Conservation (phyloP, 2,797 vertebrate genomes). For the Mormyrus proboscirostris region DNA sequence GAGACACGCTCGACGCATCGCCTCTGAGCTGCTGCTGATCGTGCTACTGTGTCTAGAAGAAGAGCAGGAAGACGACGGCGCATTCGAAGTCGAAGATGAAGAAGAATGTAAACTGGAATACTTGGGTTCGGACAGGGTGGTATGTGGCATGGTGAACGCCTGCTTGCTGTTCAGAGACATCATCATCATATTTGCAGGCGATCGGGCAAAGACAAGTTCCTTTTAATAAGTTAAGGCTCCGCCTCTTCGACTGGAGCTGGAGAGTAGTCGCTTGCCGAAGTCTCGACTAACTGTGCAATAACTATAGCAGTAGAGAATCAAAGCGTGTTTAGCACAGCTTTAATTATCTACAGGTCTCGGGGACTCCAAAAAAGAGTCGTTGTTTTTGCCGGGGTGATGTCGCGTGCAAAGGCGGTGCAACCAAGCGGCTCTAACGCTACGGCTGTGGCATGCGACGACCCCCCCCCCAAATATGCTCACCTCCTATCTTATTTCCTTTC, state of each 20-base stretch:
- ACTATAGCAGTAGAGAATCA: constrained; percentile 26
- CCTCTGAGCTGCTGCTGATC: constrained; percentile 75
- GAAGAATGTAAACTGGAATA: constrained; percentile 83
- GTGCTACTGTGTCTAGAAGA: constrained; percentile 75
- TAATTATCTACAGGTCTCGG: constrained; percentile 42
- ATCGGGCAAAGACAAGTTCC: constrained; percentile 61
- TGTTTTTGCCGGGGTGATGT: constrained; percentile 42
- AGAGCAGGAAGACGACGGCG: constrained; percentile 71
- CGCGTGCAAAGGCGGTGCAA: constrained; percentile 41
- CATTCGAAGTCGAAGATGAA: constrained; percentile 73
- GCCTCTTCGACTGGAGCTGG: constrained; percentile 64
- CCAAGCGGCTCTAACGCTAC: constrained; percentile 35
- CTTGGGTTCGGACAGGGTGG: constrained; percentile 84
- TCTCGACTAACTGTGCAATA: constrained; percentile 54
- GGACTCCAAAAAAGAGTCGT: constrained; percentile 37
- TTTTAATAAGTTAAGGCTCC: constrained; percentile 75
- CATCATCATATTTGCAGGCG: constrained; percentile 92
- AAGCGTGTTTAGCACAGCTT: constrained; percentile 52
- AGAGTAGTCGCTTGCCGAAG: constrained; percentile 55
- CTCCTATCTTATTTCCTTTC: constrained; percentile 26
- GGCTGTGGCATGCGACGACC: constrained; percentile 37
- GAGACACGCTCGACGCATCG: constrained; percentile 91
- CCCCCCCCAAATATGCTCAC: constrained; percentile 32
- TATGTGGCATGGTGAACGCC: constrained; percentile 83
- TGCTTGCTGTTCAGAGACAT: constrained; percentile 96